Percentiles rank a stretch among this genome's conserved stretches.
These are phyloP conservation scores for Echiichthys vipera DNA, from an alignment of 2,797 vertebrate species.

Conservation along the genomic window DNA sequence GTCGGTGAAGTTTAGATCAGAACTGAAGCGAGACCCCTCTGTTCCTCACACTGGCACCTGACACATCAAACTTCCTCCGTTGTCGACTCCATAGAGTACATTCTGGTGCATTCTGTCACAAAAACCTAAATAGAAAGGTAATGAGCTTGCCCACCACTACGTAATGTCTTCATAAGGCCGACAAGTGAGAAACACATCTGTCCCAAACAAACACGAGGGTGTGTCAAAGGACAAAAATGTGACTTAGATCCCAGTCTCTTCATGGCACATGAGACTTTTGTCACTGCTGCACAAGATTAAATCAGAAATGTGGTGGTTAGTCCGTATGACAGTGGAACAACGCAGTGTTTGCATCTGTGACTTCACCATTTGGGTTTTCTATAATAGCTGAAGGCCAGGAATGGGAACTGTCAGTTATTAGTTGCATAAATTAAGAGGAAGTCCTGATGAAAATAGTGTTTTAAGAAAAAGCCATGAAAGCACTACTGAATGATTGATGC, in stretches of 20 bases:
- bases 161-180: not conserved
- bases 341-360: conserved; percentile 20
- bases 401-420: not conserved
- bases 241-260: conserved; percentile 15
- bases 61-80: not conserved
- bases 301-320: conserved; percentile 9
- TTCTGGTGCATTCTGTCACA: conserved; percentile 3
- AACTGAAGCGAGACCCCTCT: not conserved
- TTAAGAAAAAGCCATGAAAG: not conserved
- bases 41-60: not conserved
- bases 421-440: not conserved
- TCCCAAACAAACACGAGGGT: conserved; percentile 34
- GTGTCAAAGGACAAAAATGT: conserved; percentile 28
- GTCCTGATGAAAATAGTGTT: not conserved
- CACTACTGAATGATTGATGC: not conserved
- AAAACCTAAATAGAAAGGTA: conserved; percentile 17
- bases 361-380: conserved; percentile 31
- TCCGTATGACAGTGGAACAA: conserved; percentile 11
- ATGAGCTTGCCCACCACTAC: not conserved
- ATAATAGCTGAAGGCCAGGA: not conserved
- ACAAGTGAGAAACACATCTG: not conserved
- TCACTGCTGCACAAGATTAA: conserved; percentile 25
- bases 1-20: conserved; percentile 4
- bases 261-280: conserved; percentile 13
- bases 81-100: not conserved